Conservation (phyloP, 2,797 vertebrate species). For the Xiphorhynchus erythropygius region DNA sequence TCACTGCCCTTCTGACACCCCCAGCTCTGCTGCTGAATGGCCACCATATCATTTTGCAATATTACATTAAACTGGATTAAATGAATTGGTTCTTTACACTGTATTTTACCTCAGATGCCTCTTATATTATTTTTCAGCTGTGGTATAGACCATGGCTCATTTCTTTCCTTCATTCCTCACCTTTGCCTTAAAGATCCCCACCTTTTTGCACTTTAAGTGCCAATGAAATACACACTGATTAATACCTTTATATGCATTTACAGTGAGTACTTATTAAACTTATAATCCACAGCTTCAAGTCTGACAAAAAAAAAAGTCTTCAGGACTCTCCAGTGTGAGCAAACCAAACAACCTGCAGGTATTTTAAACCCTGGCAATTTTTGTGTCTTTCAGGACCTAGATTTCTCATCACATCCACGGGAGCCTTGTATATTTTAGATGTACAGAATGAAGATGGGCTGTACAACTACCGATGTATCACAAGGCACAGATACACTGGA, state of each 20-base stretch:
- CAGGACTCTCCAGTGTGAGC: not conserved
- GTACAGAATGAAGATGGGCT: conserved; percentile 98
- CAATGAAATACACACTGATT: not conserved
- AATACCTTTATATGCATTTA: not conserved
- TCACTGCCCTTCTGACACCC: not conserved
- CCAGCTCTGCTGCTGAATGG: not conserved
- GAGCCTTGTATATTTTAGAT: conserved; percentile 99
- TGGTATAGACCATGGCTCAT: not conserved
- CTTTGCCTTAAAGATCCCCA: not conserved
- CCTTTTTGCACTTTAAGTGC: not conserved
- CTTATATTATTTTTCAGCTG: not conserved
- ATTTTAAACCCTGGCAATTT: not conserved
- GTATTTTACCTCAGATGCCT: not conserved
- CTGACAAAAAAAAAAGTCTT: not conserved
- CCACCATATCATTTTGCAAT: not conserved
- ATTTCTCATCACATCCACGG: conserved; percentile 98
- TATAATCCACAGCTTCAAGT: not conserved
- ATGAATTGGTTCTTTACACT: not conserved
- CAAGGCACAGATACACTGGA: conserved; percentile 95
- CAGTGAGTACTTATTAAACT: not conserved
- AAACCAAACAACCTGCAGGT: not conserved
- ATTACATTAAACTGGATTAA: not conserved
- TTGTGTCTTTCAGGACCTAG: conserved; percentile 90
- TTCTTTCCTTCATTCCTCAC: not conserved
- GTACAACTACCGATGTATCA: conserved; percentile 98